Evolutionary conservation across 2,113 vertebrate species (phyloP).

Genomic region (Rhinoptilus africanus): DNA sequence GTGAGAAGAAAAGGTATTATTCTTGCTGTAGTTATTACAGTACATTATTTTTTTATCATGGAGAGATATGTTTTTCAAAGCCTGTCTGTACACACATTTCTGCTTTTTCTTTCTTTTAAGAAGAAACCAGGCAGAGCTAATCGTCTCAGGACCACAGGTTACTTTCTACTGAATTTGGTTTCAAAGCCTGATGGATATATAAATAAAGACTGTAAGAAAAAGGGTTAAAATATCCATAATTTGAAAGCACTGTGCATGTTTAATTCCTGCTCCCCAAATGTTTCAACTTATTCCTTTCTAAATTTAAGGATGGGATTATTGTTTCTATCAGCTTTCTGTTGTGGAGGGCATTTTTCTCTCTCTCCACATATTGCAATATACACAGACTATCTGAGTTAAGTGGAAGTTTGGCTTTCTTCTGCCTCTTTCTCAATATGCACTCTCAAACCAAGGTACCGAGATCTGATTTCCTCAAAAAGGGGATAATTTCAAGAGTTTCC

Average conservation of each 20-base stretch:
- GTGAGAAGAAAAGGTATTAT: neutral
- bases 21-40: neutral
- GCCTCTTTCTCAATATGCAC: neutral
- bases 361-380: neutral
- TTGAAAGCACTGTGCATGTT: neutral
- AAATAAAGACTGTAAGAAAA: neutral
- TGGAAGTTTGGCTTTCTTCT: neutral
- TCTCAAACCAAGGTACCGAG: neutral
- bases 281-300: neutral
- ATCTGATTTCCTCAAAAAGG: neutral
- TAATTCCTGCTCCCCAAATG: neutral
- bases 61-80: neutral
- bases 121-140: neutral
- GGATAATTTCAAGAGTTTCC: neutral
- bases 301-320: neutral
- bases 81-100: neutral
- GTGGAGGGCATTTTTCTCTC: neutral
- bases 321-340: neutral
- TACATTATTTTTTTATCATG: neutral
- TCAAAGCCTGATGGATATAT: neutral
- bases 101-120: neutral
- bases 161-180: neutral
- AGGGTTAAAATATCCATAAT: neutral
- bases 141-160: neutral
- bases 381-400: neutral